phyloP scores from a whole-genome alignment of 2,888 invertebrate species.

The Catonia carolina region DNA sequence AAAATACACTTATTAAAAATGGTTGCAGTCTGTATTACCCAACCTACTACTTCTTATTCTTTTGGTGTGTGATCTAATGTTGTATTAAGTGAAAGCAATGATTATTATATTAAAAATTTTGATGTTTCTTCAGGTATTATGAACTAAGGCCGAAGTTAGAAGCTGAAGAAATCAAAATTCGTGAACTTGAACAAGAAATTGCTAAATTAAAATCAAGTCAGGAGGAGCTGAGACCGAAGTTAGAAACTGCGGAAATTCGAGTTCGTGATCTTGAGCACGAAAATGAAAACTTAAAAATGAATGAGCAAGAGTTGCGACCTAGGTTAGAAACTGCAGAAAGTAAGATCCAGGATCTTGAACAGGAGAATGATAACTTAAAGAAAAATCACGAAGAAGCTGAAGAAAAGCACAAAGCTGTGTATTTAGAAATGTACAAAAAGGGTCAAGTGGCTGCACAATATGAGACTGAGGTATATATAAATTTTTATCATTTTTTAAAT shows the following conservation, averaged over 20 bases:
- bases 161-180: constrained; percentile 30
- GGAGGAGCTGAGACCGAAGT: too few species aligned
- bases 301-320: constrained; percentile 35
- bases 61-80: too few species aligned
- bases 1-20: too few species aligned
- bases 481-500: too few species aligned
- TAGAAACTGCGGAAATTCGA: too few species aligned
- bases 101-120: too few species aligned
- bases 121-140: too few species aligned
- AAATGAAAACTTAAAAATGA: too few species aligned
- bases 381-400: constrained; percentile 42
- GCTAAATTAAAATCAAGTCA: constrained; percentile 26
- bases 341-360: constrained; percentile 33
- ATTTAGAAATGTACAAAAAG: constrained; percentile 76
- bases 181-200: constrained; percentile 34
- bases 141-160: constrained; percentile 36
- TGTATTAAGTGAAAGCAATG: too few species aligned
- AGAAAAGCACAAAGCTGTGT: constrained; percentile 64
- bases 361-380: constrained; percentile 31
- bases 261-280: too few species aligned
- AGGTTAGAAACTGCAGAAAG: constrained; percentile 33
- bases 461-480: constrained; percentile 13
- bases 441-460: constrained; percentile 66
- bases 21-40: too few species aligned
- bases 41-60: too few species aligned